These are phyloP conservation scores for Notothenia coriiceps DNA, from an alignment of 2,113 vertebrate species.

Conservation along the genomic window DNA sequence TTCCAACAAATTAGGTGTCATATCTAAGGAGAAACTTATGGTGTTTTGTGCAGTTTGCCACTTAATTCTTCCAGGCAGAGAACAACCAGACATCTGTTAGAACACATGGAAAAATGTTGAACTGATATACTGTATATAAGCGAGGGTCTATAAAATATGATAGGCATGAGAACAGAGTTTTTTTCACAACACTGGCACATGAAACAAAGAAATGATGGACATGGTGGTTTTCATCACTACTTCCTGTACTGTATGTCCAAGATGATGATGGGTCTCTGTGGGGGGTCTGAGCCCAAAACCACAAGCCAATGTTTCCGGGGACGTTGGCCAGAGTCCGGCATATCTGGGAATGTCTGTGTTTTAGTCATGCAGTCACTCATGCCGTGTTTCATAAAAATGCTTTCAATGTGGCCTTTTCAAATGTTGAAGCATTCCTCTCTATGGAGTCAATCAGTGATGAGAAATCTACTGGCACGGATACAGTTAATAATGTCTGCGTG, in stretches of 20 bases:
- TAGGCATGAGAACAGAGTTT: too few relatives aligned
- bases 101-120: background rate
- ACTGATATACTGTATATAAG: background rate
- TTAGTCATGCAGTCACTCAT: slow-evolving; percentile 46
- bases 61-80: background rate
- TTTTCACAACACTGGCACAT: background rate
- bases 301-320: slow-evolving; percentile 61
- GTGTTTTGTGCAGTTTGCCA: background rate
- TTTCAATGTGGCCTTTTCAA: slow-evolving; percentile 45
- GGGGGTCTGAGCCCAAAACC: slow-evolving; percentile 11
- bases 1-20: too few relatives aligned
- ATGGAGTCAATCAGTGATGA: slow-evolving; percentile 42
- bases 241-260: background rate
- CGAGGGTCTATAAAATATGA: slow-evolving; percentile 1
- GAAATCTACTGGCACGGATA: slow-evolving; percentile 39
- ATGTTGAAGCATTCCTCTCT: slow-evolving; percentile 21
- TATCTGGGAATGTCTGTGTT: slow-evolving; percentile 61
- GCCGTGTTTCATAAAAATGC: slow-evolving; percentile 50
- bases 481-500: slow-evolving; percentile 23
- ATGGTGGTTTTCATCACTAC: background rate
- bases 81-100: background rate
- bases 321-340: slow-evolving; percentile 60
- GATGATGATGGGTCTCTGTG: slow-evolving; percentile 16
- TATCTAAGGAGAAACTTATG: too few relatives aligned
- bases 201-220: slow-evolving; percentile 10